These are phyloP conservation scores for Cheirogaleus medius DNA, from an alignment of 2,113 vertebrate species.

Conservation along the genomic window DNA sequence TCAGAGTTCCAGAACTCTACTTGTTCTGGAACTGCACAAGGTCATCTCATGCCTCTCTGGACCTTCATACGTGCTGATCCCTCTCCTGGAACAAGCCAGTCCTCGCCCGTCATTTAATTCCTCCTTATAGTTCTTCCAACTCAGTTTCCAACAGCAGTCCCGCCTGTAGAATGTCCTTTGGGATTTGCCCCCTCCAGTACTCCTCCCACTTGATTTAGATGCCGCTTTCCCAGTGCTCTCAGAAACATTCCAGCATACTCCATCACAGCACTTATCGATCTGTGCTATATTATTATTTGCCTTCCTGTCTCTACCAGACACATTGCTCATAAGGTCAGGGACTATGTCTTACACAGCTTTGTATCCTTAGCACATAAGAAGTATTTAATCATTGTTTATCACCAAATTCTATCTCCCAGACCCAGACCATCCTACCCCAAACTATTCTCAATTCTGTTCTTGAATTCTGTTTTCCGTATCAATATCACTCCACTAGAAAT, in stretches of 20 bases:
- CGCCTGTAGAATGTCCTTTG: neutral
- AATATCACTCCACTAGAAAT: neutral
- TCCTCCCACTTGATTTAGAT: neutral
- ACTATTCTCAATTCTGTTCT: neutral
- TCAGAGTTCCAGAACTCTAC: too few species aligned
- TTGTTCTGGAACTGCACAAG: neutral
- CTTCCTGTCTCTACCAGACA: neutral
- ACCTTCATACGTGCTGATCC: neutral
- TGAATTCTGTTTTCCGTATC: neutral
- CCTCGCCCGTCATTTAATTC: neutral
- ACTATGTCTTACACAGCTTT: neutral
- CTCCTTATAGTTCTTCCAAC: neutral
- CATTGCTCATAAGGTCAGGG: neutral
- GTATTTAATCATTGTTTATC: neutral
- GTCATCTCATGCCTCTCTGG: neutral
- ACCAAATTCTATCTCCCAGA: neutral
- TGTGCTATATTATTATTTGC: neutral
- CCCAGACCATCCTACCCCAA: neutral
- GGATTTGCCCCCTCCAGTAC: neutral
- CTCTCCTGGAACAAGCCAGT: neutral
- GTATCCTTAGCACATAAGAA: neutral
- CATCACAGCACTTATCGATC: neutral
- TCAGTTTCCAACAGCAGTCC: neutral
- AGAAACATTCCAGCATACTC: neutral
- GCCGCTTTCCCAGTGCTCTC: neutral